Conservation (phyloP, 2,888 invertebrate species). For the Tetragonisca angustula region DNA sequence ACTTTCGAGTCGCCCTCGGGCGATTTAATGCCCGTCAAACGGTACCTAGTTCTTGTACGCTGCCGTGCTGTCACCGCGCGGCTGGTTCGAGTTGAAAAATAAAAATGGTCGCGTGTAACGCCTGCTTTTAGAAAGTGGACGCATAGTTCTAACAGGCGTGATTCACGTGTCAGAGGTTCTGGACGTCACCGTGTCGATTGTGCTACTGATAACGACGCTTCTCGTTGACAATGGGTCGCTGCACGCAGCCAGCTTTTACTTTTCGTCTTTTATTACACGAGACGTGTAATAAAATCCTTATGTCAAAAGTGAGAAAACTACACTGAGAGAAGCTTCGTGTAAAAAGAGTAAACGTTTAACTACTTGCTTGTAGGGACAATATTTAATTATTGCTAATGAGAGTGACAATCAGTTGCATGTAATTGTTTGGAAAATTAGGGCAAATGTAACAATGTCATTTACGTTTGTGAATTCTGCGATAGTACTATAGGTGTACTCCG, state of each 20-base stretch:
- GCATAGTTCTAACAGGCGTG: not conserved
- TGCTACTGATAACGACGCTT: not conserved
- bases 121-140: slow-evolving; percentile 40
- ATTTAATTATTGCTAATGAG: too few relatives aligned
- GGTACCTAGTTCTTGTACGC: slow-evolving; percentile 65
- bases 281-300: not conserved
- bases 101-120: slow-evolving; percentile 4
- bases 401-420: too few relatives aligned
- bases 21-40: slow-evolving; percentile 68
- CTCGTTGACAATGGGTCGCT: not conserved
- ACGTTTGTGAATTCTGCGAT: too few relatives aligned
- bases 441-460: too few relatives aligned
- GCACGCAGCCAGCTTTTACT: not conserved
- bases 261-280: not conserved
- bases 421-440: too few relatives aligned
- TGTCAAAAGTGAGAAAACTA: too few relatives aligned
- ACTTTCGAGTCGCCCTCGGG: slow-evolving; percentile 35
- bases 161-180: not conserved
- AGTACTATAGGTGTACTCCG: too few relatives aligned
- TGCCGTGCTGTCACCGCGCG: not conserved
- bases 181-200: not conserved
- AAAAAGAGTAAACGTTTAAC: too few relatives aligned
- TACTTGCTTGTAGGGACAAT: too few relatives aligned
- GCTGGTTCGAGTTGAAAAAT: slow-evolving; percentile 21
- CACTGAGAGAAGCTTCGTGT: too few relatives aligned